A percentile compares a stretch with the other conserved stretches of the same genome.
Evolutionary conservation across 2,888 invertebrate genomes (phyloP).

Genomic region (Parnassius mnemosyne): DNA sequence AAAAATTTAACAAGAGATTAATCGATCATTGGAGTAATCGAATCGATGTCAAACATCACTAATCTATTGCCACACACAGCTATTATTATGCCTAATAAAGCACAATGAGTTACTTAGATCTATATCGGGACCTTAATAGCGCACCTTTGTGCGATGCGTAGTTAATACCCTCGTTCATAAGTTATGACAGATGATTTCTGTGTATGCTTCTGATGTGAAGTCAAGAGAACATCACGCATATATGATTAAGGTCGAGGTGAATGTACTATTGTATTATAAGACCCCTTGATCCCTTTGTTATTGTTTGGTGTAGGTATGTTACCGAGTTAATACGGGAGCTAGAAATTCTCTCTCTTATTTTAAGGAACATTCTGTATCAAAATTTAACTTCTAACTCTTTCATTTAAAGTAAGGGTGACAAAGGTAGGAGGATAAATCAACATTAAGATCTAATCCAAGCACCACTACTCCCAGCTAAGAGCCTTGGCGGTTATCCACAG

Average conservation of each 20-base stretch:
- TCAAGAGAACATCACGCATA: background rate
- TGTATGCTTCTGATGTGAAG: conserved; percentile 6
- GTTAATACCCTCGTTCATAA: conserved; percentile 15
- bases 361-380: too few relatives aligned
- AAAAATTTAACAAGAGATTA: too few relatives aligned
- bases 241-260: background rate
- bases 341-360: too few relatives aligned
- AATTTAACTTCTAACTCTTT: too few relatives aligned
- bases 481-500: too few relatives aligned
- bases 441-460: too few relatives aligned
- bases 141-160: background rate
- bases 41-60: too few relatives aligned
- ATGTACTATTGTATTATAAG: conserved; percentile 2
- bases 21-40: too few relatives aligned
- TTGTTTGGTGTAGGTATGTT: background rate
- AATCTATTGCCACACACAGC: background rate
- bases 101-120: conserved; percentile 18
- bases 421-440: too few relatives aligned
- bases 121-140: background rate
- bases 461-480: too few relatives aligned
- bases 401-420: too few relatives aligned
- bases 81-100: conserved; percentile 10
- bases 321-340: too few relatives aligned
- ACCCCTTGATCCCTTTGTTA: conserved; percentile 15
- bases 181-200: conserved; percentile 18